Conservation (phyloP, 2,113 vertebrate species). For the Tricholaema leucomelas region DNA sequence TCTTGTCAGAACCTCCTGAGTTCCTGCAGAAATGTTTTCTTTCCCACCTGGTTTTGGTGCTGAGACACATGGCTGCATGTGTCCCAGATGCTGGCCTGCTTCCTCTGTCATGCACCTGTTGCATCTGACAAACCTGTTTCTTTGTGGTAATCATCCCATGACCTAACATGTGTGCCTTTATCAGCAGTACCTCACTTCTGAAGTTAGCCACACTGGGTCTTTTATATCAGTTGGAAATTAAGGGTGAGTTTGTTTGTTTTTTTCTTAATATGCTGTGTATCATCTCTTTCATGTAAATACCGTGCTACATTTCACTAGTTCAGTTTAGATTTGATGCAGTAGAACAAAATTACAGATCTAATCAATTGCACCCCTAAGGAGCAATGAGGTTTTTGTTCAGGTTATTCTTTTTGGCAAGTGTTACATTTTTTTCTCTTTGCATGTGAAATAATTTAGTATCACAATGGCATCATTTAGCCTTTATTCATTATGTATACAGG, state of each 20-base stretch:
- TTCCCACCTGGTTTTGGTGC: background rate
- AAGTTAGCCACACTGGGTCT: background rate
- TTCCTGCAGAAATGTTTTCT: background rate
- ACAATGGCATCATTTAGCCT: background rate
- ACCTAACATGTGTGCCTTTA: accelerated
- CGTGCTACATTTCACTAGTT: background rate
- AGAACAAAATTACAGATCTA: background rate
- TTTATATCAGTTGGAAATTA: background rate
- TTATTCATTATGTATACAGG: background rate
- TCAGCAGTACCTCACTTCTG: background rate
- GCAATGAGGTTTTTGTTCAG: background rate
- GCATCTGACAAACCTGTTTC: background rate
- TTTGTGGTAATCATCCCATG: background rate
- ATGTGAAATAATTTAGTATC: background rate
- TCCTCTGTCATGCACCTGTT: background rate
- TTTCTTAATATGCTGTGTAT: background rate
- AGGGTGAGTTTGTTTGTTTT: background rate
- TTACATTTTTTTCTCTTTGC: background rate
- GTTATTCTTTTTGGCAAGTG: background rate
- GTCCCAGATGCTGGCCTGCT: background rate
- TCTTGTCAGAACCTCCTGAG: background rate
- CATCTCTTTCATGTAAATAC: background rate
- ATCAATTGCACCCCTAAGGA: background rate
- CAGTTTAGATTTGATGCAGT: background rate
- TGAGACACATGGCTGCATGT: background rate